Percentiles rank a stretch among this genome's conserved stretches.
Conservation (phyloP, 2,113 vertebrate species). For the Promerops cafer region DNA sequence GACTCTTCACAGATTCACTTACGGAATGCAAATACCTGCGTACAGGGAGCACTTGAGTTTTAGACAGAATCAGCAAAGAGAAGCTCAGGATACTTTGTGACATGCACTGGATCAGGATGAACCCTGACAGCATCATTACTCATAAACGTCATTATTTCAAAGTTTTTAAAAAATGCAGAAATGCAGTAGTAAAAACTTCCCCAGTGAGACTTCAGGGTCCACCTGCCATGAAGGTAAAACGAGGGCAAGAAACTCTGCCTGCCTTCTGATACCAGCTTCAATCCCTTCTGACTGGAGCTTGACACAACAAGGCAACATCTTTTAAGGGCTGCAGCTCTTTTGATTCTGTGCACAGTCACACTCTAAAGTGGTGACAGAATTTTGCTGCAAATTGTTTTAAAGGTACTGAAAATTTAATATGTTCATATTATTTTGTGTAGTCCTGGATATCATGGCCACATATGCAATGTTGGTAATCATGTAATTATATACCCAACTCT, state of each 20-base stretch:
- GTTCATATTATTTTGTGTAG: background rate
- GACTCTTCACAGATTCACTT: slow-evolving; percentile 35
- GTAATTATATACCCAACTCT: background rate
- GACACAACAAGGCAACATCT: background rate
- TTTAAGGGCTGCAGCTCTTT: background rate
- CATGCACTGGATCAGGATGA: background rate
- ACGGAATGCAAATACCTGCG: background rate
- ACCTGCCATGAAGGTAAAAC: background rate
- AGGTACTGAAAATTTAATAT: background rate
- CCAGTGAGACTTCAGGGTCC: background rate
- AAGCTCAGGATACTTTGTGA: background rate
- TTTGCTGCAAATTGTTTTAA: background rate
- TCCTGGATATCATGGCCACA: background rate
- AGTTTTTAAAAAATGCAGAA: background rate
- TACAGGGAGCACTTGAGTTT: background rate
- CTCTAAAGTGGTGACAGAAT: background rate
- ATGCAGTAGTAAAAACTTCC: background rate
- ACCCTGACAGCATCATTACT: background rate
- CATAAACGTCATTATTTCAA: background rate
- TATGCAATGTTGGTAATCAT: background rate
- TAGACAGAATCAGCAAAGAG: background rate
- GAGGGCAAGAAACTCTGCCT: background rate
- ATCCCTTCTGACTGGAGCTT: background rate
- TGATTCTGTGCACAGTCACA: background rate
- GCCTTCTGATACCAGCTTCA: background rate